phyloP scores from a whole-genome alignment of 2,888 invertebrate species.

The Agrochola lychnidis region DNA sequence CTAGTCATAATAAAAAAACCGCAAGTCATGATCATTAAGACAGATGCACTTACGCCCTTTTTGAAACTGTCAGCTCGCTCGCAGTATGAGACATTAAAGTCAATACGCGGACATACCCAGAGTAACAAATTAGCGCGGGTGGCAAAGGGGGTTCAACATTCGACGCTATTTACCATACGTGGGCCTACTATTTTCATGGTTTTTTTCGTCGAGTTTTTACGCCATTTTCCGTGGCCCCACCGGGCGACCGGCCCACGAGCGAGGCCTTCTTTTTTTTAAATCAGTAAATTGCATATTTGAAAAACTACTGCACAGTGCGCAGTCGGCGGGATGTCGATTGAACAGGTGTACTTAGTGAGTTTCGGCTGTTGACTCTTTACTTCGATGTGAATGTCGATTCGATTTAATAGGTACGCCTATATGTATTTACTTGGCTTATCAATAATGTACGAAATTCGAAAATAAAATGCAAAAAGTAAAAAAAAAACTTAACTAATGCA shows the following conservation, averaged over 20 bases:
- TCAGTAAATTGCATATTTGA: slow-evolving; percentile 90
- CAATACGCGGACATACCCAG: slow-evolving; percentile 67
- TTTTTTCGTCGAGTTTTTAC: slow-evolving; percentile 83
- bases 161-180: slow-evolving; percentile 86
- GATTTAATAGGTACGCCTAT: slow-evolving; percentile 21
- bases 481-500: not conserved
- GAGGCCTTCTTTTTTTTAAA: slow-evolving; percentile 85
- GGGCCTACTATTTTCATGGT: slow-evolving; percentile 83
- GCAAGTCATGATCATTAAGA: slow-evolving; percentile 14
- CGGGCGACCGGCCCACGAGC: slow-evolving; percentile 77
- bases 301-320: slow-evolving; percentile 82
- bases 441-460: not conserved
- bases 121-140: slow-evolving; percentile 78
- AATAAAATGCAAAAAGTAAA: no score
- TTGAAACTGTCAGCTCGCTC: not conserved
- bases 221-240: slow-evolving; percentile 85
- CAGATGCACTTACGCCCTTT: slow-evolving; percentile 24
- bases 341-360: slow-evolving; percentile 66
- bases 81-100: slow-evolving; percentile 63
- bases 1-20: not conserved
- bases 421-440: slow-evolving; percentile 9
- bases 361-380: slow-evolving; percentile 60
- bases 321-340: slow-evolving; percentile 71
- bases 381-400: slow-evolving; percentile 40
- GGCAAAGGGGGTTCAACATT: slow-evolving; percentile 69